These are phyloP conservation scores for human DNA, from an alignment of 2,113 vertebrate genomes.

Conservation along the genomic window GRCh38 chr2:51582501-51583000, in stretches of 20 bases:
- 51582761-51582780: background rate
- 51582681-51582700: background rate
- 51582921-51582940: background rate
- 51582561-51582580: background rate
- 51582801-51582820: background rate
- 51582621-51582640: background rate
- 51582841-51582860: background rate
- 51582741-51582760: background rate
- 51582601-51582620: background rate
- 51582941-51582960: conserved; percentile 32
- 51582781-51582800: background rate
- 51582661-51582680: background rate
- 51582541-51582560: background rate
- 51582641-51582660: background rate
- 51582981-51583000: background rate
- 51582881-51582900: background rate
- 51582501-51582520: background rate
- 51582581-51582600: background rate
- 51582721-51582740: background rate
- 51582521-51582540: background rate
- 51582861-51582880: background rate
- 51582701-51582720: background rate
- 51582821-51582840: background rate
- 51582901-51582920: background rate
- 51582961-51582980: background rate